phyloP scores from a whole-genome alignment of 2,113 vertebrate genomes.

The Corythornis vintsioides region DNA sequence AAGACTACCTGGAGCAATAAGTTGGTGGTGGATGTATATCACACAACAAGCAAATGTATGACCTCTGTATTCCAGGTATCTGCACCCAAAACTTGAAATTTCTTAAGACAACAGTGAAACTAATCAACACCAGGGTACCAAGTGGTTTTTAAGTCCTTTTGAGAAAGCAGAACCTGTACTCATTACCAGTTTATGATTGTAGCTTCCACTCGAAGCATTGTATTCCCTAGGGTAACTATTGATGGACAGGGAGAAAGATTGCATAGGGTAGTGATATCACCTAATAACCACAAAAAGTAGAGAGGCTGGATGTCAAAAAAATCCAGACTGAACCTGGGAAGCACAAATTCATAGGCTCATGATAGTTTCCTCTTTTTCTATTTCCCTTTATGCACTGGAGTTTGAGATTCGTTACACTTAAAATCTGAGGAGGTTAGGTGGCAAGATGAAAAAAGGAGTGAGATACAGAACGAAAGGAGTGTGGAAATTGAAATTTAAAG shows the following conservation, averaged over 20 bases:
- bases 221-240: background rate
- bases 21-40: no score
- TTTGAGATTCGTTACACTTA: constrained; percentile 29
- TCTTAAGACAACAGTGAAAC: no score
- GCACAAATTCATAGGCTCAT: background rate
- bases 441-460: constrained; percentile 40
- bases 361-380: background rate
- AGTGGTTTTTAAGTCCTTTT: background rate
- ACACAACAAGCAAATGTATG: no score
- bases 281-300: background rate
- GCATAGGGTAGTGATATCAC: background rate
- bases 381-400: background rate
- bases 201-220: background rate
- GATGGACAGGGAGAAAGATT: background rate
- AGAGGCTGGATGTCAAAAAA: background rate
- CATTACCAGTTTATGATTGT: background rate
- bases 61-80: no score
- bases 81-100: no score
- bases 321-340: background rate
- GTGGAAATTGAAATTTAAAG: constrained; percentile 64
- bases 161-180: background rate
- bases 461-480: constrained; percentile 43
- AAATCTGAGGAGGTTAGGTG: constrained; percentile 50
- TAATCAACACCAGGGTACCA: no score
- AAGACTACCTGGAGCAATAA: no score